Conservation (phyloP, 2,113 vertebrate species). For the Panthera tigris region DNA sequence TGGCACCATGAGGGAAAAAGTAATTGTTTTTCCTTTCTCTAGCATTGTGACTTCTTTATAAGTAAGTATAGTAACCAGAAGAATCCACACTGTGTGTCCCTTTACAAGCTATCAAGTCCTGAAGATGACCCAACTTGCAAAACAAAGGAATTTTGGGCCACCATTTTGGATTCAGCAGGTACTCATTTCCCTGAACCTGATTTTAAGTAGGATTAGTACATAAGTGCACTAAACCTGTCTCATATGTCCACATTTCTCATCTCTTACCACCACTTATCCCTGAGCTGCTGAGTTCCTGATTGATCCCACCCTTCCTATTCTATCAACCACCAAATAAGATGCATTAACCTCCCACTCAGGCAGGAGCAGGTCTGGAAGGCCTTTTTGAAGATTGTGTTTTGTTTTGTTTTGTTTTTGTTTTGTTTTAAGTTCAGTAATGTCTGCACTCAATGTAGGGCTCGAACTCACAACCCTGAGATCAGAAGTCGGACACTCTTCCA, state of each 20-base stretch:
- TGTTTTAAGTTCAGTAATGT: background rate
- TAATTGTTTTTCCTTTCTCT: conserved; percentile 65
- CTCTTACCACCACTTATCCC: background rate
- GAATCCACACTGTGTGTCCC: conserved; percentile 87
- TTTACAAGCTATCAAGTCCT: conserved; percentile 85
- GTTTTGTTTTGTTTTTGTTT: background rate
- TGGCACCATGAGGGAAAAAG: background rate
- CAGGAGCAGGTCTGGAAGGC: conserved; percentile 1
- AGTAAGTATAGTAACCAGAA: conserved; percentile 90
- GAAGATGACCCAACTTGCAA: conserved; percentile 82
- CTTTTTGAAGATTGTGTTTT: background rate
- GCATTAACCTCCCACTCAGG: background rate
- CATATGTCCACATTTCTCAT: background rate
- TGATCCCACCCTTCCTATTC: background rate
- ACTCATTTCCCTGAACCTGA: conserved; percentile 37
- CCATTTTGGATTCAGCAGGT: conserved; percentile 90
- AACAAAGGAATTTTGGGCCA: conserved; percentile 89
- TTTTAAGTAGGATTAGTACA: background rate
- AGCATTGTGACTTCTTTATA: conserved; percentile 90
- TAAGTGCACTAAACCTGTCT: background rate
- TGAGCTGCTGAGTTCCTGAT: background rate
- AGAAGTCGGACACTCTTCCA: background rate
- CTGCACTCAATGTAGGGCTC: background rate
- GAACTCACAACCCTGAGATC: background rate
- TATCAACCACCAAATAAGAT: background rate